Evolutionary conservation across 2,888 invertebrate genomes (phyloP), one percentile per base, ranked within the genome.

Genomic region (Autographa gamma): DNA sequence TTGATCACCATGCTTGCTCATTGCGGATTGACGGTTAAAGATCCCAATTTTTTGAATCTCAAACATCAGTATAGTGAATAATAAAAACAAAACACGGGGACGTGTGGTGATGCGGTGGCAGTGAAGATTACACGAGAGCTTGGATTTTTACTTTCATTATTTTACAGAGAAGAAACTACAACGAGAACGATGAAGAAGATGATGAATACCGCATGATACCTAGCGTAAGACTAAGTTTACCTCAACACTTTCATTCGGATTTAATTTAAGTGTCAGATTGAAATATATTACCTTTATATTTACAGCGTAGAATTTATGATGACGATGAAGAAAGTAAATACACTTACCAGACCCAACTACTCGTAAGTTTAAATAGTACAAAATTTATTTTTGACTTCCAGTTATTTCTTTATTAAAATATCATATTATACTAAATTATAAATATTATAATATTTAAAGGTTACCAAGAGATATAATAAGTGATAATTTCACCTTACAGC

Each of bases 401-500:
- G 25, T 25, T 25, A n/a, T n/a, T n/a, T n/a, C n/a, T n/a, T n/a
- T n/a, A n/a, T n/a, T n/a, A n/a, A n/a, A n/a, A n/a, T n/a, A n/a
- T n/a, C n/a, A n/a, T n/a, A n/a, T n/a, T n/a, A n/a, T n/a, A n/a
- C n/a, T n/a, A n/a, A n/a, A n/a, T n/a, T n/a, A n/a, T n/a, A n/a
- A n/a, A n/a, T n/a, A n/a, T n/a, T n/a, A n/a, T n/a, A n/a, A n/a
- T n/a, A 25, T 25, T 25, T 25, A 25, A 34, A 6, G 6, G 6
- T 34, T 9, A 7, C 38, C 11, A 11, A n/a, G n/a, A n/a, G n/a
- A 11, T 38, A 38, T 11, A 38, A 38, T 11, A 38, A 11, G 7
- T 11, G 11, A 38, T 11, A 11, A 11, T 11, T 11, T 0, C 11
- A 11, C 11, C 9, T 84, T 86, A 14, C 81, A 92, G 91, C 87